Percentiles rank a stretch among this genome's conserved stretches.
Evolutionary conservation across 2,888 invertebrate species (phyloP).

Genomic region (Agrotis ipsilon): DNA sequence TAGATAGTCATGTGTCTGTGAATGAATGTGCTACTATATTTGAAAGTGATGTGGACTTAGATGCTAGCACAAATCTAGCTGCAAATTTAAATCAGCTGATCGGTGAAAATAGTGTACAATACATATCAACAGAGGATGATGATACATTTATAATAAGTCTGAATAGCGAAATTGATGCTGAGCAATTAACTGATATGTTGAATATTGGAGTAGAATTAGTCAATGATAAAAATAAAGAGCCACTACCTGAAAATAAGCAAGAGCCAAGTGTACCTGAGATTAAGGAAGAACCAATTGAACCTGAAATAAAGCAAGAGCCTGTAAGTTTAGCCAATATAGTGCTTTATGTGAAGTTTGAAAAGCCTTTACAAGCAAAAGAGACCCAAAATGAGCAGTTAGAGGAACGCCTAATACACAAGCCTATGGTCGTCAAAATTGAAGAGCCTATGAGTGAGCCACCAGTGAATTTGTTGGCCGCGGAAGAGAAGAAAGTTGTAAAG

Average conservation of each 20-base stretch:
- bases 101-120: constrained; percentile 87
- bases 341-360: constrained; percentile 68
- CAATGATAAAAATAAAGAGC: constrained; percentile 52
- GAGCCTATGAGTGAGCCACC: background rate
- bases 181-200: constrained; percentile 85
- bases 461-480: background rate
- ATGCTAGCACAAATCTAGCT: constrained; percentile 86
- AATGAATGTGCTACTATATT: constrained; percentile 88
- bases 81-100: constrained; percentile 88
- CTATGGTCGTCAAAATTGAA: constrained; percentile 32
- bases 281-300: constrained; percentile 32
- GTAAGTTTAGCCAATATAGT: constrained; percentile 43
- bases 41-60: constrained; percentile 87
- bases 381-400: background rate
- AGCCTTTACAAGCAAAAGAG: constrained; percentile 26
- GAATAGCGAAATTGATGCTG: constrained; percentile 87
- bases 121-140: constrained; percentile 87
- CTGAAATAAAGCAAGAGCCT: constrained; percentile 29
- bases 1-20: constrained; percentile 75
- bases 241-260: constrained; percentile 20
- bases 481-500: constrained; percentile 24
- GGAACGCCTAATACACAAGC: background rate
- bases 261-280: constrained; percentile 32
- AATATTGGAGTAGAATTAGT: constrained; percentile 81
- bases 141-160: constrained; percentile 88